phyloP scores from a whole-genome alignment of 2,113 vertebrate genomes.

The Gorilla gorilla region DNA sequence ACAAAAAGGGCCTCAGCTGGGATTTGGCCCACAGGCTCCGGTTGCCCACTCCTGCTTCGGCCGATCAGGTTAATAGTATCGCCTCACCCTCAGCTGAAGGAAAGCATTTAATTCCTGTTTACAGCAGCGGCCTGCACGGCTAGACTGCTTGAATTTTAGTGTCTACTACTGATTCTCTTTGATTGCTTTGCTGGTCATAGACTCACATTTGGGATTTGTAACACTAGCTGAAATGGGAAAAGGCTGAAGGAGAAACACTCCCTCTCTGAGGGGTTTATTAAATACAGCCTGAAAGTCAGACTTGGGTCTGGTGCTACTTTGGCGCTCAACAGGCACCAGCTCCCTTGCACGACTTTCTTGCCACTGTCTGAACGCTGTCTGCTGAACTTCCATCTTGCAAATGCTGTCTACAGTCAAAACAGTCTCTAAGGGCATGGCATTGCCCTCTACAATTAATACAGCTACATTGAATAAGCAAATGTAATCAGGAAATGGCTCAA shows the following conservation, averaged over 20 bases:
- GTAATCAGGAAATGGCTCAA: constrained; percentile 51
- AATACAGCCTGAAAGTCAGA: background rate
- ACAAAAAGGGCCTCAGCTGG: background rate
- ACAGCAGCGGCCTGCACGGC: background rate
- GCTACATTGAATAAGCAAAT: background rate
- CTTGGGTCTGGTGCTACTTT: background rate
- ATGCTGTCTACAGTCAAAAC: background rate
- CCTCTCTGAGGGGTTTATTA: background rate
- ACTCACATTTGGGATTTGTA: background rate
- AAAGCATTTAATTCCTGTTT: background rate
- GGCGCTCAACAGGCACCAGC: background rate
- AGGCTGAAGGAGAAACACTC: background rate
- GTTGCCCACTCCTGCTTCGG: background rate
- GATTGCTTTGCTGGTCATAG: background rate
- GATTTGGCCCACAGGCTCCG: background rate
- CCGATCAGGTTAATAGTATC: background rate
- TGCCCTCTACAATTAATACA: background rate
- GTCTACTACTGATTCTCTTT: background rate
- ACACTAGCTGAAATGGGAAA: background rate
- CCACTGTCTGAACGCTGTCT: background rate
- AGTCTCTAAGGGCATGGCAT: background rate
- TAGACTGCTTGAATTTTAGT: background rate
- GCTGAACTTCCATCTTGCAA: background rate
- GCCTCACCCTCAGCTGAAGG: background rate
- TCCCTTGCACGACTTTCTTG: background rate